A percentile compares a stretch with the other conserved stretches of the same genome.
Conservation (phyloP, 2,113 vertebrate genomes). For the Rhizomys pruinosus region DNA sequence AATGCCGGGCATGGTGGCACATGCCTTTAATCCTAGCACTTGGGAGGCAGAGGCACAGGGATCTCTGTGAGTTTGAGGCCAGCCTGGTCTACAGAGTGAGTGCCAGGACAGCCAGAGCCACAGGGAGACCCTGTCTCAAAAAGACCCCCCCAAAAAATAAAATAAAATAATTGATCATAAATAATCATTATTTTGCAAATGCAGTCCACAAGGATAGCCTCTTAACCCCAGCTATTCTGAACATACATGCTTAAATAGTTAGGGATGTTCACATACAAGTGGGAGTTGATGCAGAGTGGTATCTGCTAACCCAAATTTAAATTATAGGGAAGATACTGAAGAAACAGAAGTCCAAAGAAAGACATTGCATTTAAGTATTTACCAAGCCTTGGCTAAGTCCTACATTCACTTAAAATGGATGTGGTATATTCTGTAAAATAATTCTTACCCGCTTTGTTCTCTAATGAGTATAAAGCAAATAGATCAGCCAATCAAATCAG, state of each 20-base stretch:
- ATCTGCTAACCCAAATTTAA: neutral
- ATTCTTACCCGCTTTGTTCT: neutral
- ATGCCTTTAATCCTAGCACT: too few relatives aligned
- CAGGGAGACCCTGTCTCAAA: too few relatives aligned
- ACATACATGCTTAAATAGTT: neutral
- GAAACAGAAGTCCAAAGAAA: neutral
- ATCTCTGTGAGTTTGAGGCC: too few relatives aligned
- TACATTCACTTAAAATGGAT: neutral
- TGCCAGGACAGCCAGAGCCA: too few relatives aligned
- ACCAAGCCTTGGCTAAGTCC: neutral
- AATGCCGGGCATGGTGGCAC: too few relatives aligned
- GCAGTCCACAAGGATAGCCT: neutral
- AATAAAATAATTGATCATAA: too few relatives aligned
- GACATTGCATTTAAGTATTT: neutral
- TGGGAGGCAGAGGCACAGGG: too few relatives aligned
- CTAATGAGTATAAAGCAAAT: neutral
- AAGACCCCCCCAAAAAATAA: too few relatives aligned
- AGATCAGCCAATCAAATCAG: neutral
- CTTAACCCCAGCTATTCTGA: neutral
- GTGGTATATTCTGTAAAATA: neutral
- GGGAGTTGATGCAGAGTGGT: neutral
- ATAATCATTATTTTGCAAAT: neutral
- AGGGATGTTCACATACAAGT: neutral
- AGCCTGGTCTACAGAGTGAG: too few relatives aligned
- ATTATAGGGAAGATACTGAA: fast-evolving